A percentile compares a stretch with the other conserved stretches of the same genome.
Conservation (phyloP, 35 echinoderm and acorn worm species). For the Heliocidaris tuberculata region DNA sequence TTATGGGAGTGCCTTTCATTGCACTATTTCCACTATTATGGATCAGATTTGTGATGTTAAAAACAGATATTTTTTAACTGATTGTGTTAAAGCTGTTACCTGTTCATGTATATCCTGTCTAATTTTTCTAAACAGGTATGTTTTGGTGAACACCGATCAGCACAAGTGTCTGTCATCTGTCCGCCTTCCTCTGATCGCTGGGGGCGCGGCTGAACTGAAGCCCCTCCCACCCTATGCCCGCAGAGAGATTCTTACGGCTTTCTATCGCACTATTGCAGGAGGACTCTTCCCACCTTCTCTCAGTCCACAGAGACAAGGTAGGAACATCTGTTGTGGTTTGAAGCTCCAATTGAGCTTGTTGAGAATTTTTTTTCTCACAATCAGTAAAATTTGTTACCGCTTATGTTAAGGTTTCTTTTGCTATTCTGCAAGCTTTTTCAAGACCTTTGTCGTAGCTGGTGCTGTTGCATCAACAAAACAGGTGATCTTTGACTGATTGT, state of each 20-base stretch:
- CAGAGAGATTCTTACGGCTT: conserved; percentile 66
- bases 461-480: too few species aligned
- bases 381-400: neutral
- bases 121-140: conserved; percentile 48
- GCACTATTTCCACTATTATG: too few species aligned
- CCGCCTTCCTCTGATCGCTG: conserved; percentile 58
- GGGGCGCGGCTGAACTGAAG: conserved; percentile 67
- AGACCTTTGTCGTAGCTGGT: too few species aligned
- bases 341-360: neutral
- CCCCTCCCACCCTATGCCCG: conserved; percentile 67
- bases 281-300: conserved; percentile 73
- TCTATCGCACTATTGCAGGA: conserved; percentile 86
- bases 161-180: conserved; percentile 84
- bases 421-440: too few species aligned
- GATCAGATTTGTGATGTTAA: too few species aligned
- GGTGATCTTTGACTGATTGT: too few species aligned
- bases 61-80: too few species aligned
- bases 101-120: neutral
- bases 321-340: neutral
- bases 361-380: neutral
- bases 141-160: conserved; percentile 83
- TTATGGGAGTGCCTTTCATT: too few species aligned
- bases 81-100: too few species aligned
- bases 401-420: neutral
- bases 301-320: conserved; percentile 89